Conservation (phyloP, 2,888 invertebrate species). For the Ommatoiulus sabulosus region DNA sequence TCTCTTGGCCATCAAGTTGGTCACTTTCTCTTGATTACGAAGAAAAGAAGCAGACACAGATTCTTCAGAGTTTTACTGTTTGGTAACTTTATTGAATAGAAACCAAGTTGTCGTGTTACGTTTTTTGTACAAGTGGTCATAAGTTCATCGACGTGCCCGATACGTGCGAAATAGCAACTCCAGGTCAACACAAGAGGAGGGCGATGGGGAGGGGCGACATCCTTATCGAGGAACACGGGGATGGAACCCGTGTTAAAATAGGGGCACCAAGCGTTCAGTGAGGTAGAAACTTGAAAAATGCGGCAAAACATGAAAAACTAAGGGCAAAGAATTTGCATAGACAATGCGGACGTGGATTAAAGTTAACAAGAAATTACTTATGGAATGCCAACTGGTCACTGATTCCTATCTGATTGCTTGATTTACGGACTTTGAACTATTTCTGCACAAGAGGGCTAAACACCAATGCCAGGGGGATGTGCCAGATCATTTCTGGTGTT, state of each 20-base stretch:
- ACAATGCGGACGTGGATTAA: background rate
- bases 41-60: background rate
- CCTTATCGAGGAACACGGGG: constrained; percentile 1
- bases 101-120: constrained; percentile 34
- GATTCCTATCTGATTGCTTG: too few species aligned
- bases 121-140: constrained; percentile 34
- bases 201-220: background rate
- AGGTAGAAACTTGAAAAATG: constrained; percentile 16
- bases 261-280: background rate
- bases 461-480: too few species aligned
- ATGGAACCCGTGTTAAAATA: background rate
- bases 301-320: background rate
- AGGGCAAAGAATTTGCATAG: constrained; percentile 3
- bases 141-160: constrained; percentile 23
- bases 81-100: constrained; percentile 34
- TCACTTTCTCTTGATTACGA: too few species aligned
- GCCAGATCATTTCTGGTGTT: too few species aligned
- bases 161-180: constrained; percentile 29
- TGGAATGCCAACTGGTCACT: background rate
- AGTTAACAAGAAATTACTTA: background rate
- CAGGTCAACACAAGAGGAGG: background rate
- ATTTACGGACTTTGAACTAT: too few species aligned
- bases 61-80: background rate
- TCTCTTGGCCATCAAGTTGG: too few species aligned
- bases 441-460: too few species aligned